A percentile compares a stretch with the other conserved stretches of the same genome.
Conservation (phyloP, 2,113 vertebrate species). For the Myrmophylax atrothorax region DNA sequence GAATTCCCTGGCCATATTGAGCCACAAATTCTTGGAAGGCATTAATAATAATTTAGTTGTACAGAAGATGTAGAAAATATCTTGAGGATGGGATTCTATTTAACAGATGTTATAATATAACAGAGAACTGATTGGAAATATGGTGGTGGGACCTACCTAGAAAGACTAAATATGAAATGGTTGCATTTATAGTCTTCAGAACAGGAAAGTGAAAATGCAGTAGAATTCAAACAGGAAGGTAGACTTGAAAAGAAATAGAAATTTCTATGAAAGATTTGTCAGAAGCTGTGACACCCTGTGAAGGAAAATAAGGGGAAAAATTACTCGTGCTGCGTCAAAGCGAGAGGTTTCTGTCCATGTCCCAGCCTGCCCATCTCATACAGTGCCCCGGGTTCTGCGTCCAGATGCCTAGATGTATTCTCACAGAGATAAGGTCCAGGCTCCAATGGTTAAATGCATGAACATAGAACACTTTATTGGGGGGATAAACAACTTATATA, state of each 20-base stretch:
- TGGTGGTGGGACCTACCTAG: not conserved
- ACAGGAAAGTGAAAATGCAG: rapidly evolving
- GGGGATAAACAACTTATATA: too few species aligned
- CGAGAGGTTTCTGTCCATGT: too few species aligned
- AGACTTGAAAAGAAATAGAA: not conserved
- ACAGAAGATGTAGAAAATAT: not conserved
- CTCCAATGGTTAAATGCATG: too few species aligned
- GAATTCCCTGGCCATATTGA: not conserved
- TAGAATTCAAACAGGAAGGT: not conserved
- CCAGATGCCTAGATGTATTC: too few species aligned
- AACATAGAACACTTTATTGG: too few species aligned
- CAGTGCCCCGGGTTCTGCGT: too few species aligned
- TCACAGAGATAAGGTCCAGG: too few species aligned
- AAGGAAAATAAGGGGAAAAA: too few species aligned
- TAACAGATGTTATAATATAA: conserved; percentile 11
- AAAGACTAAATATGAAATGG: not conserved
- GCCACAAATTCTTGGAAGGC: not conserved
- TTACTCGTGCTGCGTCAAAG: too few species aligned
- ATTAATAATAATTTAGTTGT: not conserved
- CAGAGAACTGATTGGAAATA: not conserved
- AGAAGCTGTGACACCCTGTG: not conserved
- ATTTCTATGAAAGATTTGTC: not conserved
- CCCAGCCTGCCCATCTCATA: too few species aligned
- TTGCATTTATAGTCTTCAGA: not conserved
- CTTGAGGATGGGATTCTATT: not conserved